Conservation (phyloP, 2,113 vertebrate genomes). For the Herpetotheres cachinnans region DNA sequence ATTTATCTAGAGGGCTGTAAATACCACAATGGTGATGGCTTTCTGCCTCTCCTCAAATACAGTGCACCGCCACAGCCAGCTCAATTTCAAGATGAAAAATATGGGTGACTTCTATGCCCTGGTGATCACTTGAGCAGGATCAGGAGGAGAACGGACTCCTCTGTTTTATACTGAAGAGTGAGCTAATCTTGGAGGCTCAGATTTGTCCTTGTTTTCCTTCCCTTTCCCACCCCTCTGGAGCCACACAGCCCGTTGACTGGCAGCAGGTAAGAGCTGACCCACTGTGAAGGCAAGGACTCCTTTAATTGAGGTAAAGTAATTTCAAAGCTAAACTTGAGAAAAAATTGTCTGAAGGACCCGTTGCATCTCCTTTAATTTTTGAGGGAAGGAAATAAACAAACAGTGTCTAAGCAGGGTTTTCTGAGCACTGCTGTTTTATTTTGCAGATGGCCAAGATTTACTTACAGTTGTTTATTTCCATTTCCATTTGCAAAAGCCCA, state of each 20-base stretch:
- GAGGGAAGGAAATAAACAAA: not conserved
- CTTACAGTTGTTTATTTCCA: not conserved
- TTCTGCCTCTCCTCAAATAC: not conserved
- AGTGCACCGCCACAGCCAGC: not conserved
- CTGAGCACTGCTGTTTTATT: not conserved
- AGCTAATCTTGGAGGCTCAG: not conserved
- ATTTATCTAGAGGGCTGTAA: not conserved
- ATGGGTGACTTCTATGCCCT: not conserved
- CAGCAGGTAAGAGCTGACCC: not conserved
- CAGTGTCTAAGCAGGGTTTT: not conserved
- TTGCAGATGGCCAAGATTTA: not conserved
- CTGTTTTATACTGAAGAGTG: not conserved
- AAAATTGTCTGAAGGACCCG: not conserved
- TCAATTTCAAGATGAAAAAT: not conserved
- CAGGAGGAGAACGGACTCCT: not conserved
- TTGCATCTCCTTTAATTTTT: not conserved
- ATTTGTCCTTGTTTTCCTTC: not conserved
- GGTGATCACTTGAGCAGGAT: not conserved
- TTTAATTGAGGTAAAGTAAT: not conserved
- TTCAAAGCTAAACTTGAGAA: not conserved
- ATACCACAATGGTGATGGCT: not conserved
- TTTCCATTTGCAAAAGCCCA: not conserved
- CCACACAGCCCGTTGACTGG: not conserved
- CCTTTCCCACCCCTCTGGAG: not conserved
- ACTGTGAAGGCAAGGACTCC: not conserved